A percentile compares a stretch with the other conserved stretches of the same genome.
Conservation (phyloP, 1,140 invertebrate genomes). For the Penaeus chinensis region DNA sequence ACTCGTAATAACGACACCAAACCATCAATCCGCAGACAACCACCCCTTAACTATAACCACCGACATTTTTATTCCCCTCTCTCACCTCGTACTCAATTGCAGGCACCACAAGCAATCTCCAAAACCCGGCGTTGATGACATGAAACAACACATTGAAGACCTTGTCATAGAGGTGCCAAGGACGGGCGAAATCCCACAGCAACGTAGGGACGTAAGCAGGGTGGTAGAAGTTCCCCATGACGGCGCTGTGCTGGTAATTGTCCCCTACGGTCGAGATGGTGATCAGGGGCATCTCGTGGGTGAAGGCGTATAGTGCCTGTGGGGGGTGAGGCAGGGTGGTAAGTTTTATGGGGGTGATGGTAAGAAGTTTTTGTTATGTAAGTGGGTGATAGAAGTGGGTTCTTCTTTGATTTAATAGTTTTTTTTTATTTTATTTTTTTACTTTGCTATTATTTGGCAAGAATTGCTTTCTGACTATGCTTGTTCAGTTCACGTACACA, state of each 20-base stretch:
- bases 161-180: not conserved
- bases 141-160: conserved; percentile 3
- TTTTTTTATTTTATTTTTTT: too few relatives aligned
- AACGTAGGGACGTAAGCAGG: not conserved
- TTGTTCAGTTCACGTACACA: too few relatives aligned
- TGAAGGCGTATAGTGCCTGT: not conserved
- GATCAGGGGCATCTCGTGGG: not conserved
- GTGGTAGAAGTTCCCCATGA: not conserved
- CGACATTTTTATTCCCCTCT: not conserved
- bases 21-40: too few relatives aligned
- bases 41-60: not conserved
- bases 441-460: too few relatives aligned
- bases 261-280: not conserved
- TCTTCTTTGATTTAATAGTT: too few relatives aligned
- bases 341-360: not conserved
- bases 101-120: not conserved
- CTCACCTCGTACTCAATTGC: not conserved
- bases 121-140: not conserved
- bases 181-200: not conserved
- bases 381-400: not conserved
- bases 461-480: too few relatives aligned
- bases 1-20: too few relatives aligned
- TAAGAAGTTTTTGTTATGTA: not conserved
- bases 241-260: not conserved
- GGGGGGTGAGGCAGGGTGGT: not conserved